Base-by-base conservation (phyloP, 2,797 vertebrate species). In the Ctenosaura bakeri region DNA sequence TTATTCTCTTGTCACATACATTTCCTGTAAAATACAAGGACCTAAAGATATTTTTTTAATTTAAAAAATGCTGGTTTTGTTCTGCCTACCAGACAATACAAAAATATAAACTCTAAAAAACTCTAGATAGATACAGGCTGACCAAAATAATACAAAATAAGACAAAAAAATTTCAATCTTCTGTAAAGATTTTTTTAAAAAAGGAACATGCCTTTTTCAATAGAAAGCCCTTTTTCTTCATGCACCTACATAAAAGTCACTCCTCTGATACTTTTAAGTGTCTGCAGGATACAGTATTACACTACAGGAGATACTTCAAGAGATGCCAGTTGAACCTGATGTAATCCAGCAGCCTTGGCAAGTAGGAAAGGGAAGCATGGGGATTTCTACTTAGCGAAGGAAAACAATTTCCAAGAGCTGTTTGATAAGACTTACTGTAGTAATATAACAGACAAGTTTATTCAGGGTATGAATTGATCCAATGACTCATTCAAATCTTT, bases 401-500 rank as follows among this genome's bases (percentile, higher is more conserved):
- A 90, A 73, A 85, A 73, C 62, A 88, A 88, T 32, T 79, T 85
- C 35, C 46, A 89, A 85, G 66, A 59, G 3, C 16, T 14, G n/a
- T 73, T 82, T 88, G 66, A 78, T 76, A 89, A 76, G 59, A 32
- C 13, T 62, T 0, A 10, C 35, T 79, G 83, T 7, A 42, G 18
- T 18, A 79, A 46, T 59, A 3, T 35, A 71, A 18, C 38, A 42
- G 16, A 90, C 71, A 64, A 64, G 10, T 7, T 50, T 77, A 64
- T 64, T 52, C 83, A 59, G 35, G 12, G 71, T 46, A 18, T 35
- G 71, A 59, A 80, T 69, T 73, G 38, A 59, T 80, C 64, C 18
- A 18, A 22, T 71, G 38, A 71, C 16, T 71, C 50, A 86, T 89
- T 66, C 78, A 29, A 62, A 54, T 16, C 14, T 66, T 52, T 66